Evolutionary conservation across 2,113 vertebrate species (phyloP), one percentile per base, ranked within the genome.

Genomic region (Zosterops lateralis): DNA sequence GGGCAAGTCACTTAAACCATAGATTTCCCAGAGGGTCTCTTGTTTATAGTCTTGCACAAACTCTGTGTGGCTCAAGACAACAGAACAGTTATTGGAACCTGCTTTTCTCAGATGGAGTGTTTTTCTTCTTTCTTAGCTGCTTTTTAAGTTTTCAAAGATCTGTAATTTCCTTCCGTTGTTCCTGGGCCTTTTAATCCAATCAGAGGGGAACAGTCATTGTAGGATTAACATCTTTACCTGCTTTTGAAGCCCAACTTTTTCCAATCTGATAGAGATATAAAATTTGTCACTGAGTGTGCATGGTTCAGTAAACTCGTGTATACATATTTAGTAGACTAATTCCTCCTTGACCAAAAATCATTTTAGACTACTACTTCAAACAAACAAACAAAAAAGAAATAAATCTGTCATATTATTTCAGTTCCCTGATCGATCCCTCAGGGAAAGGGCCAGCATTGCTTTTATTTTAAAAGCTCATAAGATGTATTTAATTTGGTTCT

Each of bases 401-500:
- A 84, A 68, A 91, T 90, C 84, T 91, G 92, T 91, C 93, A 93
- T 84, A 75, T 94, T 92, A 95, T 98, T 98, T 98, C 91, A 92
- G 88, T 84, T 78, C 90, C 94, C 82, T 86, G 94, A 97, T 93
- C 22, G 6, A 85, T 92, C 90, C 94, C 80, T 48, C 80, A 75
- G 85, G 89, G 91, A 92, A 96, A 96, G 86, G 95, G 93, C 90
- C 91, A 97, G 79, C 91, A 93, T 87, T 81, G 85, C 96, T 97
- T 97, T 98, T 98, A 92, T 86, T 92, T 96, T 93, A 95, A 95
- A 91, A 95, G 93, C 78, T 93, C 95, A 91, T 93, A 86, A 96
- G 96, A 97, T 97, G 97, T 95, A 96, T 98, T 98, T 98, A 97
- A 98, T 98, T 98, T 96, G 83, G 96, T 95, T 94, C 97, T 80